A percentile compares a stretch with the other conserved stretches of the same genome.
Conservation (phyloP, 2,888 invertebrate genomes). For the Corythucha ciliata region DNA sequence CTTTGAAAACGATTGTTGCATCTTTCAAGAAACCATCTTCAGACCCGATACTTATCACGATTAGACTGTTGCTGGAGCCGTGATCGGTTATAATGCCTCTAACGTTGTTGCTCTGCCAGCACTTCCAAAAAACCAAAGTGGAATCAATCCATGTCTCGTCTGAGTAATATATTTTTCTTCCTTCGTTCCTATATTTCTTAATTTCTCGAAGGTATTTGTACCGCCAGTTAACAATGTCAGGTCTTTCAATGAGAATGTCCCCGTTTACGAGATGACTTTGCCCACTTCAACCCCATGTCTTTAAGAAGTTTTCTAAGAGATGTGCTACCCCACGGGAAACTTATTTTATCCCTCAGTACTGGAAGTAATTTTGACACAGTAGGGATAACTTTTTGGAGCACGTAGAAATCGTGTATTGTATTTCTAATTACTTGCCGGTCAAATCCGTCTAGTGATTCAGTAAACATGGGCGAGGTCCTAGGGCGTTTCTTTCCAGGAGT, state of each 20-base stretch:
- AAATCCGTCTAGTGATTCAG: constrained; percentile 8
- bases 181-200: constrained; percentile 9
- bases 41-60: not conserved
- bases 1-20: not conserved
- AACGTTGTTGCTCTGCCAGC: constrained; percentile 23
- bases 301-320: not conserved
- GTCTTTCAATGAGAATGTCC: constrained; percentile 8
- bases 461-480: not conserved
- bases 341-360: not conserved
- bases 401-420: not conserved
- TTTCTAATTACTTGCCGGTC: constrained; percentile 3
- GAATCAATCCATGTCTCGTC: constrained; percentile 24
- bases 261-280: not conserved
- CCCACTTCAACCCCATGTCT: constrained; percentile 12
- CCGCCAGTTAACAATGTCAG: constrained; percentile 11
- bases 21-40: constrained; percentile 7
- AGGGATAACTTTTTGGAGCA: not conserved
- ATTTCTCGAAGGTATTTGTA: constrained; percentile 11
- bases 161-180: constrained; percentile 10
- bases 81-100: constrained; percentile 3
- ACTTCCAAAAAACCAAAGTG: constrained; percentile 19
- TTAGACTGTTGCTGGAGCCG: constrained; percentile 1
- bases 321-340: not conserved
- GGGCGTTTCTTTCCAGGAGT: constrained; percentile 5
- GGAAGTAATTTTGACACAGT: not conserved